Conservation (phyloP, 1,140 invertebrate genomes). For the Eueides isabella region DNA sequence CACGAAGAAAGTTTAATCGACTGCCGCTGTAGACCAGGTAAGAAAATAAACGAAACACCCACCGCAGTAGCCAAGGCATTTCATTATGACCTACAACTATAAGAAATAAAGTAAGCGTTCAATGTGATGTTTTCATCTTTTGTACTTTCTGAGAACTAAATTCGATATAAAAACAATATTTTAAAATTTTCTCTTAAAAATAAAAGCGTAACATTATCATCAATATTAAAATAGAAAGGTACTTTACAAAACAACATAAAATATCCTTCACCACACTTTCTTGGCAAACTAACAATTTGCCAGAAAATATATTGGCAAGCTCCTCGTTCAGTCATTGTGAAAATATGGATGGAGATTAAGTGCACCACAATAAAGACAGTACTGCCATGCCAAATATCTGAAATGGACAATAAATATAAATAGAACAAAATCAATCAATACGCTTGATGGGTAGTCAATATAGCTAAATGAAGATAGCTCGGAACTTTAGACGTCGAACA, state of each 20-base stretch:
- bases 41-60: slow-evolving; percentile 71
- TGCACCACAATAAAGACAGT: slow-evolving; percentile 13
- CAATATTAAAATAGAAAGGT: not conserved
- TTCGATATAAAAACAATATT: not conserved
- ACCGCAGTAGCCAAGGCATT: slow-evolving; percentile 66
- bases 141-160: not conserved
- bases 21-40: slow-evolving; percentile 42
- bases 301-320: not conserved
- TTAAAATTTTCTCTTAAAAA: not conserved
- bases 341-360: slow-evolving; percentile 12
- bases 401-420: slow-evolving; percentile 16
- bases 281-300: slow-evolving; percentile 13
- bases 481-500: slow-evolving; percentile 35
- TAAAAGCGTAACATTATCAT: not conserved
- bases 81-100: slow-evolving; percentile 67
- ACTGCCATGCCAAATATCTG: slow-evolving; percentile 11
- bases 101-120: slow-evolving; percentile 28
- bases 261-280: slow-evolving; percentile 8
- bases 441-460: slow-evolving; percentile 13
- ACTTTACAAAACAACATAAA: slow-evolving; percentile 17
- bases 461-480: slow-evolving; percentile 36
- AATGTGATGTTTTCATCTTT: not conserved
- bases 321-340: slow-evolving; percentile 13
- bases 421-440: slow-evolving; percentile 23
- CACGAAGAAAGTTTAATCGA: slow-evolving; percentile 51